Evolutionary conservation across 30 jellyfish, hydroid and myxozoan genomes (phyloP).

Genomic region (Aurelia sp.): DNA sequence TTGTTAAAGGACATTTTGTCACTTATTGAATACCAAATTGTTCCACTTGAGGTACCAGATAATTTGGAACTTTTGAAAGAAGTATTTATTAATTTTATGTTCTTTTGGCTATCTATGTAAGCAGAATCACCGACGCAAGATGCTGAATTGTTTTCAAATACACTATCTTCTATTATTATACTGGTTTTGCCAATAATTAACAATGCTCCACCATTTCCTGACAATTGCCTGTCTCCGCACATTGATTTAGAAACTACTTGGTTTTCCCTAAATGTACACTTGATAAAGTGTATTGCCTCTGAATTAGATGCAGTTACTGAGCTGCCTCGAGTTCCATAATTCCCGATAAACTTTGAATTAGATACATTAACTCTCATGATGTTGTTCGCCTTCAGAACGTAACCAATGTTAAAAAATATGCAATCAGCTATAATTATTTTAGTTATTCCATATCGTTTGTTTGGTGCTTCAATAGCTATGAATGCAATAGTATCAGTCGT

Average conservation of each 20-base stretch:
- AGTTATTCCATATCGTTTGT: no score
- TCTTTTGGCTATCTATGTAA: background rate
- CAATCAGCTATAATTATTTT: no score
- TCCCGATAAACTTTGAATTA: no score
- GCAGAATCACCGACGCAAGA: background rate
- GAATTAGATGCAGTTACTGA: no score
- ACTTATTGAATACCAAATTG: background rate
- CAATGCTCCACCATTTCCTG: background rate
- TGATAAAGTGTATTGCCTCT: no score
- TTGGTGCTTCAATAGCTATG: no score
- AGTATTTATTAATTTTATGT: background rate
- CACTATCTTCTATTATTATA: background rate
- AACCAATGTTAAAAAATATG: no score
- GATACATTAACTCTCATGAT: no score
- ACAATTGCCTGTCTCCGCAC: background rate
- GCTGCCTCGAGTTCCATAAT: no score
- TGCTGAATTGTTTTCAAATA: background rate
- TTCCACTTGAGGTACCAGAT: background rate
- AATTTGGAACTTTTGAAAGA: background rate
- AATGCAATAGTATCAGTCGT: no score
- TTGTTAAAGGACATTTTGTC: no score
- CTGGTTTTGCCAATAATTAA: background rate
- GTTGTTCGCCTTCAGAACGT: no score
- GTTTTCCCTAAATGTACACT: background rate
- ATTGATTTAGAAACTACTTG: background rate